Base-by-base conservation (phyloP, 2,113 vertebrate species). In the Chaenogobius annularis region DNA sequence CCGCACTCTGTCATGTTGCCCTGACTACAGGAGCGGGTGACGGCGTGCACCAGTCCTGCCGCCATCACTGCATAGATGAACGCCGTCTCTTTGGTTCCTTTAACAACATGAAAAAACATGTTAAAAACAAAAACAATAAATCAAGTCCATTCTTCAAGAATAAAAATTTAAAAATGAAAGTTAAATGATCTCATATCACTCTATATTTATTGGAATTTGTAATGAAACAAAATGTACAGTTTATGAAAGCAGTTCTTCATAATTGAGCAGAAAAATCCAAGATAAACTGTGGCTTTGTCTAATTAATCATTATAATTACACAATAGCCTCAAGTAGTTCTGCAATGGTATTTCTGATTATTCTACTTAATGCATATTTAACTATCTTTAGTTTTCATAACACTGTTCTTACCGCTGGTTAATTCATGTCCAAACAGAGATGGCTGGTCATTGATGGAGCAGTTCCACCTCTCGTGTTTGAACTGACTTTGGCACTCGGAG, bases 1-100 rank as follows among this genome's bases (percentile, higher is more conserved):
- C 96, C 95, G 17, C 98, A 99, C 85, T 97, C 97, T 0, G 95
- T 96, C 92, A 95, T 79, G 80, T 99, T 98, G 0, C 96, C 97
- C 0, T 95, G 94, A 0, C 98, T 99, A 86, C 98, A 99, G 0
- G 94, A 93, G 10, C 94, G 95, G 0, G 98, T 99, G 83, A 99
- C 91, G 0, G 96, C 88, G 40, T 98, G 96, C 72, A 98, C 96
- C 7, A 99, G 93, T 2, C 96, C 96, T 0, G 98, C 98, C 0
- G 97, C 94, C 73, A 94, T 95, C 87, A 98, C 94, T 0, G 97
- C 97, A 0, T 95, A 90, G 48, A 99, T 93, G 74, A 99, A 99
- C 0, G 97, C 97, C 0, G 94, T 95, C 85, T 99, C 98, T 88
- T 97, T 98, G 0, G 98, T 98, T 73, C 97, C 98, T 99, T 66